A percentile compares a stretch with the other conserved stretches of the same genome.
These are phyloP conservation scores for Copidosoma floridanum DNA, from an alignment of 1,140 invertebrate genomes.

Conservation along the genomic window DNA sequence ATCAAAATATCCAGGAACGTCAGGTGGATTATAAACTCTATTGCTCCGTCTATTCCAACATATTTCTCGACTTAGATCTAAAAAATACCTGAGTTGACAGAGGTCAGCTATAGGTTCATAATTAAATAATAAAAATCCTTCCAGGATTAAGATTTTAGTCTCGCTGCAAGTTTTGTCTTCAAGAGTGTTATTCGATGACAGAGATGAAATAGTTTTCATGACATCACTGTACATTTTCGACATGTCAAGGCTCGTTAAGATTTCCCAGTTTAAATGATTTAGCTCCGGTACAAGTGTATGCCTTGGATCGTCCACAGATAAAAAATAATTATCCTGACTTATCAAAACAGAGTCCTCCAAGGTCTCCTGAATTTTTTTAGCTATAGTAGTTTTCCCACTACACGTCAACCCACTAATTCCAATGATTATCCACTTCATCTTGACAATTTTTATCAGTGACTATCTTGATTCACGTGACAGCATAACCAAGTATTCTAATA, in stretches of 20 bases:
- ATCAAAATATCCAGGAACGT: constrained; percentile 78
- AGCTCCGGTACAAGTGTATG: constrained; percentile 66
- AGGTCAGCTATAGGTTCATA: constrained; percentile 64
- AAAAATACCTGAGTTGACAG: constrained; percentile 72
- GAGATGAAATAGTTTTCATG: constrained; percentile 34
- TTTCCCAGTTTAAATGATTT: constrained; percentile 78
- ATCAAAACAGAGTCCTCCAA: constrained; percentile 61
- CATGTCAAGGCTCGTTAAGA: constrained; percentile 74
- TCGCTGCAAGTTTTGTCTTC: constrained; percentile 9
- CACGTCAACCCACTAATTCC: constrained; percentile 77
- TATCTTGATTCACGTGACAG: too few relatives aligned
- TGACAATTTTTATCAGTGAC: constrained; percentile 18
- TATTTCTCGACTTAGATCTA: constrained; percentile 66
- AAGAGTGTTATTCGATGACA: background rate
- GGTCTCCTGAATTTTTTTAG: constrained; percentile 59
- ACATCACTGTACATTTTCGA: constrained; percentile 66
- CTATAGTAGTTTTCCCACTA: constrained; percentile 77
- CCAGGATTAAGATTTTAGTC: constrained; percentile 66
- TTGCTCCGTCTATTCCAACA: constrained; percentile 62
- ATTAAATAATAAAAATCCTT: constrained; percentile 76
- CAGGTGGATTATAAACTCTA: constrained; percentile 74
- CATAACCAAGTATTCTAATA: background rate
- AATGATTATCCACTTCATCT: constrained; percentile 65
- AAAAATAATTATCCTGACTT: constrained; percentile 78
- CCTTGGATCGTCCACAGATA: constrained; percentile 64